Percentiles rank a stretch among this genome's conserved stretches.
phyloP scores from a whole-genome alignment of 23 tunicate genomes.

The Ascidia mentula region DNA sequence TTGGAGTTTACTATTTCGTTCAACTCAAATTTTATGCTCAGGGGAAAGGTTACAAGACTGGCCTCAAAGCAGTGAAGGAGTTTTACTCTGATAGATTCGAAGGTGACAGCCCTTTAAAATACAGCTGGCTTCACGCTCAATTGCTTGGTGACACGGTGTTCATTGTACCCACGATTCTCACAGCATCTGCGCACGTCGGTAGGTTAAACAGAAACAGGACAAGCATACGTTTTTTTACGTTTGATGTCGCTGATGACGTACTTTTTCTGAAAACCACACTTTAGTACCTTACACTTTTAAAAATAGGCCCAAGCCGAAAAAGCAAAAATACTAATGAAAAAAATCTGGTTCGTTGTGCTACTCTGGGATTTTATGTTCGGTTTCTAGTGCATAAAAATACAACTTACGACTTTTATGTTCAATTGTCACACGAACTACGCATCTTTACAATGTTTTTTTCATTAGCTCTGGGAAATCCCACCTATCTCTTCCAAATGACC shows the following conservation, averaged over 20 bases:
- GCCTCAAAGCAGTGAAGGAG: slow-evolving; percentile 9
- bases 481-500: slow-evolving; percentile 65
- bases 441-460: background rate
- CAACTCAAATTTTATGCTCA: background rate
- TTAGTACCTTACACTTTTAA: no score
- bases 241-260: no score
- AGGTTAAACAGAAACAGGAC: no score
- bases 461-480: slow-evolving; percentile 48
- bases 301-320: no score
- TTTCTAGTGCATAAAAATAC: no score
- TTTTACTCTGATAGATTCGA: slow-evolving; percentile 26
- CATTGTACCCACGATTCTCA: slow-evolving; percentile 59
- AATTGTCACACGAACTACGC: background rate
- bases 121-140: slow-evolving; percentile 40
- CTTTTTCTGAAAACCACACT: no score
- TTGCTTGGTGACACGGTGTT: slow-evolving; percentile 47
- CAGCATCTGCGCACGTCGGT: slow-evolving; percentile 68
- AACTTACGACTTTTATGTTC: no score
- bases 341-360: no score
- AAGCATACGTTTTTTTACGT: no score
- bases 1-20: no score
- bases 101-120: slow-evolving; percentile 12
- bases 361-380: no score
- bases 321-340: no score
- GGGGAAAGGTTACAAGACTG: slow-evolving; percentile 14